Base-by-base conservation (phyloP, 2,113 vertebrate species). In the Pongo abelii region DNA sequence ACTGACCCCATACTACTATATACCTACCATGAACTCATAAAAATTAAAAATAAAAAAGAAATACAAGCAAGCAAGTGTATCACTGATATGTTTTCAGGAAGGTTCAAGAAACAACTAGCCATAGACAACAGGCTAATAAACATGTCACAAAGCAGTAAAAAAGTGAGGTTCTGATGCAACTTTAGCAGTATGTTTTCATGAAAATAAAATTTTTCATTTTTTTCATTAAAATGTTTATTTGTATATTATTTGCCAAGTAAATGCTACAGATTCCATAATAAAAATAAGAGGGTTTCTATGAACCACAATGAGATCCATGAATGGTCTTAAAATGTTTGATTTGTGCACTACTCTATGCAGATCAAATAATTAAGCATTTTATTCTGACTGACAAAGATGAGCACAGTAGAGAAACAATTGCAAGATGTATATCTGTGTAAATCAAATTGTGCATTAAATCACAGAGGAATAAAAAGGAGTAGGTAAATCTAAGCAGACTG, bases 91-190 rank as follows among this genome's bases (percentile, higher is more conserved):
- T 5, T 50, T 79, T 64, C 40, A 10, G 59, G 17, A 67, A 93
- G 32, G 0, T 27, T 52, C 14, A 0, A 1, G 88, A 77, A 64
- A 83, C 32, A n/a, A 5, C 67, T 0, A 22, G 8, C 0, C 0
- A 5, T 20, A 70, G 46, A 80, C 92, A 79, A 72, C 1, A 57
- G 38, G 23, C 20, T 14, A 1, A 7, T 22, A 14, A 48, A 11
- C 9, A 2, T 0, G 1, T 2, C 3, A 6, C 7, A 17, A 25
- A 84, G 20, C 22, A 14, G 79, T 11, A 43, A 3, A n/a, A 6
- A 16, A 38, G 25, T 1, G 3, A 25, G 13, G 10, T 2, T 52
- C 46, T 6, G 9, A 43, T 14, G 22, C 0, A 7, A 1, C 27
- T 35, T 5, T 5, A 0, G 32, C 4, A 1, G 1, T 1, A 4